Evolutionary conservation across 2,113 vertebrate species (phyloP).

Genomic region (Sebastes schlegelii): DNA sequence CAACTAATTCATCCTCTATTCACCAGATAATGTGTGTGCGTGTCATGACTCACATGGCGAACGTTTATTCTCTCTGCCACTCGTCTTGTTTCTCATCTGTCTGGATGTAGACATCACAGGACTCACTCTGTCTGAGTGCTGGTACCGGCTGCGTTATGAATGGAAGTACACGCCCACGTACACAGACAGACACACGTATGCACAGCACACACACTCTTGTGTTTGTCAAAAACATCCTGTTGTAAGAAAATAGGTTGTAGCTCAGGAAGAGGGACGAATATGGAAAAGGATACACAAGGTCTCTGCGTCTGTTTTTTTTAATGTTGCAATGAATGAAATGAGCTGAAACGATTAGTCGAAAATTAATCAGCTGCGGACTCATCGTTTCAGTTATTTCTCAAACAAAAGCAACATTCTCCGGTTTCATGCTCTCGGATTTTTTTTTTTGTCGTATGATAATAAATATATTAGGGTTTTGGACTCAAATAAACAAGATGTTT

Average conservation of each 20-base stretch:
- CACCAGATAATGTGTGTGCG: slow-evolving; percentile 34
- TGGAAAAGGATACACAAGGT: not conserved
- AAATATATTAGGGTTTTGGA: not conserved
- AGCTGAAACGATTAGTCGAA: not conserved
- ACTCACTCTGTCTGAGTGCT: slow-evolving; percentile 57
- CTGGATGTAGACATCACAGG: slow-evolving; percentile 62
- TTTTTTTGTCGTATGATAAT: not conserved
- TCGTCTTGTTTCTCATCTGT: slow-evolving; percentile 58
- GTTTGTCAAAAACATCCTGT: slow-evolving; percentile 41
- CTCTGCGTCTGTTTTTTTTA: not conserved
- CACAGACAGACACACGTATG: not conserved
- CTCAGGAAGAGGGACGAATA: not conserved
- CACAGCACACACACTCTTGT: not conserved
- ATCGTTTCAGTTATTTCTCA: not conserved
- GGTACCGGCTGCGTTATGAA: slow-evolving; percentile 50
- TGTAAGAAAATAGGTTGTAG: slow-evolving; percentile 3
- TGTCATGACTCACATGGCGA: slow-evolving; percentile 52
- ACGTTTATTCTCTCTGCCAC: slow-evolving; percentile 55
- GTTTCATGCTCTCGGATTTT: not conserved
- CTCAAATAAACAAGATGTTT: no score
- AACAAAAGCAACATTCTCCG: not conserved
- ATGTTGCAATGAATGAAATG: not conserved
- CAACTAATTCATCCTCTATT: slow-evolving; percentile 50
- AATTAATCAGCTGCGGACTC: not conserved
- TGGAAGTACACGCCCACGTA: slow-evolving; percentile 52